These are phyloP conservation scores for Rhea pennata DNA, from an alignment of 2,113 vertebrate genomes.

Conservation along the genomic window DNA sequence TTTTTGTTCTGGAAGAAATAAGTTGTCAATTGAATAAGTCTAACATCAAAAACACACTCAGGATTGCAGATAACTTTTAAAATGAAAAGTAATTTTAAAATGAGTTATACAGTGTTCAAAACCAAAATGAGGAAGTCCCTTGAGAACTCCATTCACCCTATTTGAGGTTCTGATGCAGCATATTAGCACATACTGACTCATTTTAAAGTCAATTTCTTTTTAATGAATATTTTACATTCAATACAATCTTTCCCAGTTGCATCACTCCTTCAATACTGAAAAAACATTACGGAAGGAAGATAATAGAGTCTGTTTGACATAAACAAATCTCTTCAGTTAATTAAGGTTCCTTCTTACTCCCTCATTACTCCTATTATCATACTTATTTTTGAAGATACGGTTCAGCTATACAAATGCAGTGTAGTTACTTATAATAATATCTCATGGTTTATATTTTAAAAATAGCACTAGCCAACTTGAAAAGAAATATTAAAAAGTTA, in stretches of 20 bases:
- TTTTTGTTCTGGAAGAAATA: not conserved
- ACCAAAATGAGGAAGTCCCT: not conserved
- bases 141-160: not conserved
- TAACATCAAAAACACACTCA: not conserved
- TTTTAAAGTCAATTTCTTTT: not conserved
- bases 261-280: not conserved
- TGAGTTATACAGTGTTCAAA: not conserved
- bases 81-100: not conserved
- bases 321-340: not conserved
- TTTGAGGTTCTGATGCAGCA: not conserved
- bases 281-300: no score
- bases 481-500: not conserved
- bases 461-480: not conserved
- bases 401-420: not conserved
- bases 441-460: not conserved
- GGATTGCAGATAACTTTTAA: not conserved
- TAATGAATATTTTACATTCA: not conserved
- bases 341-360: not conserved
- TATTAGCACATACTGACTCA: not conserved
- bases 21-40: not conserved
- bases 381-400: not conserved
- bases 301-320: no score
- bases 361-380: not conserved
- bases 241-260: not conserved
- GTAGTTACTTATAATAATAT: not conserved